Conservation (phyloP, 2,797 vertebrate species). For the Crypturellus tataupa region DNA sequence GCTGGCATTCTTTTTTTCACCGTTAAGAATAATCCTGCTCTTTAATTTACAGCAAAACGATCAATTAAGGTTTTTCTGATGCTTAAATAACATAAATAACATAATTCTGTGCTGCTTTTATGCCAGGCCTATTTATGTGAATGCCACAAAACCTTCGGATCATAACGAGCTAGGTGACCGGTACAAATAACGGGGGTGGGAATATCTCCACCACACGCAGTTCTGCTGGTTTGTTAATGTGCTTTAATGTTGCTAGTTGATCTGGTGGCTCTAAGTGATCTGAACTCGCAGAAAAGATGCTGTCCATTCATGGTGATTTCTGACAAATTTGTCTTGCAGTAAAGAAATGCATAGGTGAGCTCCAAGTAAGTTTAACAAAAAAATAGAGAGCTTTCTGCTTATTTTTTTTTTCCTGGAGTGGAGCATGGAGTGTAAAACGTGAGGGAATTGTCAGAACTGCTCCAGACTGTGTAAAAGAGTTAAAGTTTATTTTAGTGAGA, state of each 20-base stretch:
- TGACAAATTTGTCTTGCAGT: not conserved
- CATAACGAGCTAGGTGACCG: not conserved
- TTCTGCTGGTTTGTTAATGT: constrained; percentile 7
- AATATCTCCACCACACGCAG: not conserved
- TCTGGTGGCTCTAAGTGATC: constrained; percentile 19
- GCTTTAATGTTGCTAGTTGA: not conserved
- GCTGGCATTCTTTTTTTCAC: not conserved
- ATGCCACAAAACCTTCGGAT: not conserved
- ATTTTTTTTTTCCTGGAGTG: not conserved
- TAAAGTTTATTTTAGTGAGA: not conserved
- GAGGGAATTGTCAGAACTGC: not conserved
- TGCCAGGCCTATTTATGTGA: not conserved
- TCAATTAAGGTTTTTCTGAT: not conserved
- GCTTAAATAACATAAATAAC: constrained; percentile 13
- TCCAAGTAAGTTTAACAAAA: not conserved
- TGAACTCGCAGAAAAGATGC: not conserved
- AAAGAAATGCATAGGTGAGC: not conserved
- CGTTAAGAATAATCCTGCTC: not conserved
- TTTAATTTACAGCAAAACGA: not conserved
- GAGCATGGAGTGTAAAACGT: not conserved
- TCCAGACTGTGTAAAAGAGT: not conserved
- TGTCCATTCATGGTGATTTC: not conserved
- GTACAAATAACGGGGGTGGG: not conserved
- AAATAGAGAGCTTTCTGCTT: not conserved
- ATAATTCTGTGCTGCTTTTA: not conserved